Base-by-base conservation (phyloP, 2,888 invertebrate species). In the Xylophagus ater region DNA sequence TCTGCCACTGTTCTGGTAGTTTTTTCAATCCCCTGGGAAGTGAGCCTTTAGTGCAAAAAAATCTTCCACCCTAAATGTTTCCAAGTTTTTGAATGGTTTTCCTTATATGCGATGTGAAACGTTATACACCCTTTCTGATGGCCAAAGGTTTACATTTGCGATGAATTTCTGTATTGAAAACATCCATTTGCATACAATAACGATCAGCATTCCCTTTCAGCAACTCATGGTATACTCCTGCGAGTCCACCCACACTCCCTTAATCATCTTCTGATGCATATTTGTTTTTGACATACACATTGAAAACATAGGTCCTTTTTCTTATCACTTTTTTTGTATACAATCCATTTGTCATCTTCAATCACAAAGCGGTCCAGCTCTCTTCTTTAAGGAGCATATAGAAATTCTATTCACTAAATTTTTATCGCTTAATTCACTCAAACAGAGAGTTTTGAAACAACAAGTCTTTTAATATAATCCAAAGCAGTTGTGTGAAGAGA, bases 181-280 rank as follows among this genome's bases (percentile, higher is more conserved):
- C 29, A 29, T 29, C 29, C 14, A 29, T 6, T 29, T 29, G 4
- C 29, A 14, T 8, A 29, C 14, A 14, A 13, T 29, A 29, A n/a
- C 29, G 29, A 29, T 29, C 29, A 13, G 29, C 29, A 29, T 29
- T 10, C n/a, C n/a, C n/a, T n/a, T n/a, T n/a, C n/a, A n/a, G n/a
- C n/a, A n/a, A n/a, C n/a, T n/a, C n/a, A n/a, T n/a, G n/a, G n/a
- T n/a, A n/a, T n/a, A n/a, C n/a, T n/a, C n/a, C n/a, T n/a, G n/a
- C n/a, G n/a, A n/a, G n/a, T n/a, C n/a, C n/a, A n/a, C n/a, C n/a
- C n/a, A n/a, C n/a, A n/a, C n/a, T n/a, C n/a, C n/a, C n/a, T n/a
- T n/a, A n/a, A 8, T n/a, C 26, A 12, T 26, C 26, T 26, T 26
- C n/a, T 26, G 2, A 26, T 26, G 26, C 26, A 26, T 13, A 26